Conservation (phyloP, 2,113 vertebrate species). For the Oryzias melastigma region DNA sequence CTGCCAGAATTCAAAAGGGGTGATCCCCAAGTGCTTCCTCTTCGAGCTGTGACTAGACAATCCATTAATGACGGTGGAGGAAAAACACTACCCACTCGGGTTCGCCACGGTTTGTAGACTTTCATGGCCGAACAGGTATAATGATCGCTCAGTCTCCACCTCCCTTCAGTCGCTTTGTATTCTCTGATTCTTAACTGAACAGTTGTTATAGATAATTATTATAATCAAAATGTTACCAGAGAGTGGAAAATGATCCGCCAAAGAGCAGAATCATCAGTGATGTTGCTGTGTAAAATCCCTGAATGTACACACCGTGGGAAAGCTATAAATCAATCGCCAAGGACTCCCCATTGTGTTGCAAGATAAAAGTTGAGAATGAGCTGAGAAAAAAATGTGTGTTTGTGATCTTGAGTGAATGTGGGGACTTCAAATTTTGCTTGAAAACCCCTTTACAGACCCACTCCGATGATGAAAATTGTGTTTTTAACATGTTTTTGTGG, state of each 20-base stretch:
- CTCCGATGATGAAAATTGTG: too few species aligned
- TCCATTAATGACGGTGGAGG: constrained; percentile 16
- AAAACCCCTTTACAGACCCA: too few species aligned
- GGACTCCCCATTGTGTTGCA: not conserved
- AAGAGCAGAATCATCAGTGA: constrained; percentile 10
- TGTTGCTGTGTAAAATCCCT: constrained; percentile 17
- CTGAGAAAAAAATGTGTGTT: not conserved
- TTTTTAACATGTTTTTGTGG: too few species aligned
- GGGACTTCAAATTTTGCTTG: constrained; percentile 6
- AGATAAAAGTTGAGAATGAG: too few species aligned
- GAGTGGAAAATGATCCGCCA: constrained; percentile 34
- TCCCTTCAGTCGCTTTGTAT: constrained; percentile 17
- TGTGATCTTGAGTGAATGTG: constrained; percentile 34
- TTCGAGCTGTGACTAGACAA: constrained; percentile 18
- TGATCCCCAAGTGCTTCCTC: constrained; percentile 33
- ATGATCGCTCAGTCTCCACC: constrained; percentile 4
- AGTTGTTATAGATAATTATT: constrained; percentile 29
- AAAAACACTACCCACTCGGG: constrained; percentile 1
- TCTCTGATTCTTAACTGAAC: constrained; percentile 11
- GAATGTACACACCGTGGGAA: constrained; percentile 27
- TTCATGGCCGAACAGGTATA: constrained; percentile 16
- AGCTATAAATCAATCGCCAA: constrained; percentile 12
- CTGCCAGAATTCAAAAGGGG: constrained; percentile 20
- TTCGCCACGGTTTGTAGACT: constrained; percentile 14
- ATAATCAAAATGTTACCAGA: constrained; percentile 40